Conservation (phyloP, 53 echinoderm and acorn worm genomes). For the Stichopus horrens region DNA sequence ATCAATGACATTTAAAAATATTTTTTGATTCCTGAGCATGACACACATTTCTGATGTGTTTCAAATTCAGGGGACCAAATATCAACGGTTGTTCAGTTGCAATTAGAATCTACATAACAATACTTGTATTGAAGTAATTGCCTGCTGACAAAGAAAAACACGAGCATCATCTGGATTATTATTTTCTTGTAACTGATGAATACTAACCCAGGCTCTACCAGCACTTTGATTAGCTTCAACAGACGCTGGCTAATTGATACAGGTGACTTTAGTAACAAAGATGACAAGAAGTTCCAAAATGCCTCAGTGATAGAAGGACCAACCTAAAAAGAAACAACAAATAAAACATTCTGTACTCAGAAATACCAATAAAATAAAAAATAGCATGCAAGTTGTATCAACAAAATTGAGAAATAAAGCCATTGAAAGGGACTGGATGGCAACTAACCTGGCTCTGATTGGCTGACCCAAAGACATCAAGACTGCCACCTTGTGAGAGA, state of each 20-base stretch:
- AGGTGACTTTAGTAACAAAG: constrained; percentile 32
- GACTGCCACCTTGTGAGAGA: constrained; percentile 78
- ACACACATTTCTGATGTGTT: neutral
- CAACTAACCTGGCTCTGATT: constrained; percentile 72
- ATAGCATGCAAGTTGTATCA: too few relatives aligned
- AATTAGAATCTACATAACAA: too few relatives aligned
- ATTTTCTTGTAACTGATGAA: neutral
- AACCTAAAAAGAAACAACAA: too few relatives aligned
- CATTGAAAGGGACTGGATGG: neutral
- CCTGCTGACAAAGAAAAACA: neutral
- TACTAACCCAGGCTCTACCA: constrained; percentile 89
- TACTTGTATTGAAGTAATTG: too few relatives aligned
- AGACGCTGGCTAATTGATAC: constrained; percentile 46
- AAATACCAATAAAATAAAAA: too few relatives aligned
- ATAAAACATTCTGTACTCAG: too few relatives aligned
- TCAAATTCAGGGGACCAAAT: neutral
- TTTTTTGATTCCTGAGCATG: neutral
- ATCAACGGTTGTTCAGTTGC: neutral
- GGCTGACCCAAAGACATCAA: constrained; percentile 72
- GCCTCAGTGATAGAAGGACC: constrained; percentile 56
- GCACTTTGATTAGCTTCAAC: constrained; percentile 72
- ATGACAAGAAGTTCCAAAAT: constrained; percentile 70
- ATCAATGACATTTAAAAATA: neutral
- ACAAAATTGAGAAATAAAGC: too few relatives aligned
- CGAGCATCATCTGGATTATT: neutral